Evolutionary conservation across 2,113 vertebrate species (phyloP).

Genomic region (Chionodraco myersi): DNA sequence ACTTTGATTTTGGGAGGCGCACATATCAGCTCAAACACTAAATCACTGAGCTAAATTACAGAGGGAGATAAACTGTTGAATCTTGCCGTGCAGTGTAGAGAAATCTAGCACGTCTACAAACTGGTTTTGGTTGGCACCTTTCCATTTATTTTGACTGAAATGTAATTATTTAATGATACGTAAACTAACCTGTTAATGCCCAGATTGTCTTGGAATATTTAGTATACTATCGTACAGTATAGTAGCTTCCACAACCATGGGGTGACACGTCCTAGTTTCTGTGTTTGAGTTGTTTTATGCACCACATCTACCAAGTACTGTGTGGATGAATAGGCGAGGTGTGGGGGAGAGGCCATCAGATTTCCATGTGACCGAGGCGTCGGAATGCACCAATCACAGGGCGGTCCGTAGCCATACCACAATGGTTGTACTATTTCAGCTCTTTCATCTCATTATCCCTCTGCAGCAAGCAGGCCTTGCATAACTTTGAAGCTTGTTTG

Average conservation of each 20-base stretch:
- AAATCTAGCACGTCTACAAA: background rate
- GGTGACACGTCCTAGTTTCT: conserved; percentile 43
- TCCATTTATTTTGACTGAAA: conserved; percentile 6
- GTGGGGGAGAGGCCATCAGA: conserved; percentile 65
- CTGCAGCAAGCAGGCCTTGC: conserved; percentile 62
- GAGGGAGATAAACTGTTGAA: conserved; percentile 1
- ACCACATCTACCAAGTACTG: conserved; percentile 27
- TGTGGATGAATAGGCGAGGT: conserved; percentile 37
- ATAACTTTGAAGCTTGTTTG: conserved; percentile 76
- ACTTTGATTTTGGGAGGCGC: conserved; percentile 39
- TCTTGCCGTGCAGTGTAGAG: background rate
- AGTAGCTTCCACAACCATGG: background rate
- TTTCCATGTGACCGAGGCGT: conserved; percentile 68
- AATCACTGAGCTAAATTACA: conserved; percentile 14
- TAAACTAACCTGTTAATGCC: background rate
- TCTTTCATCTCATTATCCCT: conserved; percentile 74
- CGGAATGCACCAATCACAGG: conserved; percentile 78
- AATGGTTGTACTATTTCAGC: conserved; percentile 77
- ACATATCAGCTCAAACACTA: background rate
- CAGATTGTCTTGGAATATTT: background rate
- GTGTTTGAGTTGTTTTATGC: conserved; percentile 30
- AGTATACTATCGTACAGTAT: background rate
- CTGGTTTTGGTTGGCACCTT: background rate
- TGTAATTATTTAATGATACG: background rate
- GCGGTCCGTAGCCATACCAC: conserved; percentile 58